A percentile compares a stretch with the other conserved stretches of the same genome.
Evolutionary conservation across 2,113 vertebrate genomes (phyloP).

Genomic region (Trichechus manatus): DNA sequence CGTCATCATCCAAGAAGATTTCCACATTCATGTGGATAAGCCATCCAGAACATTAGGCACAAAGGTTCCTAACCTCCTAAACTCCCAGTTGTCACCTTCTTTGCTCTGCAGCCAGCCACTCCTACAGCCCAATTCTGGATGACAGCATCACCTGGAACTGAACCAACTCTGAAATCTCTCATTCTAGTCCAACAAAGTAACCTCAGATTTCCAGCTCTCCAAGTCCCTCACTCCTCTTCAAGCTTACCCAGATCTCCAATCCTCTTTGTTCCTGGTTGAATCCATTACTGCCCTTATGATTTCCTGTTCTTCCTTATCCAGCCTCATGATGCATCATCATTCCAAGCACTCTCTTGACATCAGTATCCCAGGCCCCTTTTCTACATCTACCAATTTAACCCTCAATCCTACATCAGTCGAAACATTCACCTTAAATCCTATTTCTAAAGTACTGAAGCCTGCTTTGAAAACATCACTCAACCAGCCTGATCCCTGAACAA

Average conservation of each 20-base stretch:
- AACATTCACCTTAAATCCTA: not conserved
- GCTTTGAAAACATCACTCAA: not conserved
- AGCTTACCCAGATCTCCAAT: not conserved
- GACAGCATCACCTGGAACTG: not conserved
- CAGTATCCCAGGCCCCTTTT: not conserved
- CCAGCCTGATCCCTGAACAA: not conserved
- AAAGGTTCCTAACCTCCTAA: not conserved
- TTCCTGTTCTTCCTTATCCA: not conserved
- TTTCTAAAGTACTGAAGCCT: not conserved
- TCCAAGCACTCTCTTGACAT: not conserved
- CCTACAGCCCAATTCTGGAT: not conserved
- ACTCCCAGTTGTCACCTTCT: not conserved
- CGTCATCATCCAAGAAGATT: not conserved
- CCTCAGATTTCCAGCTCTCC: not conserved
- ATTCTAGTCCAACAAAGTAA: not conserved
- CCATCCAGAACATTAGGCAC: not conserved
- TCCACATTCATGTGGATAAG: not conserved
- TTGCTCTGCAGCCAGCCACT: not conserved
- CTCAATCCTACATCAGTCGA: not conserved
- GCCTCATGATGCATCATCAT: not conserved
- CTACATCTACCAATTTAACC: not conserved
- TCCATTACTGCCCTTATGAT: not conserved
- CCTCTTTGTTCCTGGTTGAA: not conserved
- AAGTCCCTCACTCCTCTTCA: not conserved
- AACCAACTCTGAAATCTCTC: not conserved